Percentiles rank a stretch among this genome's conserved stretches.
Evolutionary conservation across 2,888 invertebrate genomes (phyloP).

Genomic region (Trachelus stipa): DNA sequence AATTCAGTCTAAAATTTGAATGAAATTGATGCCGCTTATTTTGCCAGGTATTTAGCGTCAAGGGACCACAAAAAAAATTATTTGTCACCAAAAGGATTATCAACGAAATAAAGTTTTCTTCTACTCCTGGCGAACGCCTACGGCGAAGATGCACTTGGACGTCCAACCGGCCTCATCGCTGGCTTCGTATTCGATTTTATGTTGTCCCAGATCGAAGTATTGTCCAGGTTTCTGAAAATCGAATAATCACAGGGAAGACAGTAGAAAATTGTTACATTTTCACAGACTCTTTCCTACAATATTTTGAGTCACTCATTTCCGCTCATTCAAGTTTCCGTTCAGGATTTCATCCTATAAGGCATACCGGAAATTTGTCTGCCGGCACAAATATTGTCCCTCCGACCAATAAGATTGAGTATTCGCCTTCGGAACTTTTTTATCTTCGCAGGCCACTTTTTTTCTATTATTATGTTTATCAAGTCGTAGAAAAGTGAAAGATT

Average conservation of each 20-base stretch:
- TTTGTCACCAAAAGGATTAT: background rate
- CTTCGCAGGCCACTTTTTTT: background rate
- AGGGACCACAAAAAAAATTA: background rate
- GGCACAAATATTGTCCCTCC: background rate
- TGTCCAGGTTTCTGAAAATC: slow-evolving; percentile 51
- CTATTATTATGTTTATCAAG: background rate
- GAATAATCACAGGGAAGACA: background rate
- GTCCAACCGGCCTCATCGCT: slow-evolving; percentile 68
- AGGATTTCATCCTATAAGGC: background rate
- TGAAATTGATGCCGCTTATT: background rate
- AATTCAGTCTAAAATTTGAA: background rate
- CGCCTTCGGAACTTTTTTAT: background rate
- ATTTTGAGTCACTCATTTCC: background rate
- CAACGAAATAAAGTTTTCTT: slow-evolving; percentile 22
- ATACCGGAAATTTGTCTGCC: background rate
- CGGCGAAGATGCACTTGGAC: slow-evolving; percentile 67
- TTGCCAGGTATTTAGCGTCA: background rate
- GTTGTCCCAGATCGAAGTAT: slow-evolving; percentile 64
- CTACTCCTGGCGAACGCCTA: slow-evolving; percentile 53
- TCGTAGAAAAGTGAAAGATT: background rate
- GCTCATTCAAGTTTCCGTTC: background rate
- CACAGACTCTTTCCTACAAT: background rate
- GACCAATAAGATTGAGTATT: background rate
- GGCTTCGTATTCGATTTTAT: slow-evolving; percentile 68
- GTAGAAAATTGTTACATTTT: background rate